A percentile compares a stretch with the other conserved stretches of the same genome.
Evolutionary conservation across 2,888 invertebrate species (phyloP).

Genomic region (Rhodophaea formosa): DNA sequence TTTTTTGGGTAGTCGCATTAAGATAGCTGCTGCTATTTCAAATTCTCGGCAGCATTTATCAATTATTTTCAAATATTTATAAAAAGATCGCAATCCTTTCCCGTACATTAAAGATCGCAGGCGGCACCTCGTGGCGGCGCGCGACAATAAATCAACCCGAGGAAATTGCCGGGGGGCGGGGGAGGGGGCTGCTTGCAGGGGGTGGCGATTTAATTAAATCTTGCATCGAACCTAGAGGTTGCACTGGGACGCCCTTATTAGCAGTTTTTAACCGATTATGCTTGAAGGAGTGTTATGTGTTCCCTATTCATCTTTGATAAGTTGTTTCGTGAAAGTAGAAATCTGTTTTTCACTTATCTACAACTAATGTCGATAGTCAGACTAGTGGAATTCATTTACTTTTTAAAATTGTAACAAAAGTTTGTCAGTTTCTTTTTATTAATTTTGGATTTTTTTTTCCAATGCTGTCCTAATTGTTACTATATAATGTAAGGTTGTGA

Average conservation of each 20-base stretch:
- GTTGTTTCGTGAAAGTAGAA: no score
- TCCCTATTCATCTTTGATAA: no score
- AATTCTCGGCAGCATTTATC: neutral
- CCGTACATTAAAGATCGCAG: constrained; percentile 42
- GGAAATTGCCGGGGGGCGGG: constrained; percentile 75
- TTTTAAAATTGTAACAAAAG: no score
- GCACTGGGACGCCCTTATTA: constrained; percentile 11
- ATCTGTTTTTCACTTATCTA: no score
- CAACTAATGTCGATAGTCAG: no score
- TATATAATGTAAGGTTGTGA: no score
- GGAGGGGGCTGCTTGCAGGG: constrained; percentile 36
- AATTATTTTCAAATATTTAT: constrained; percentile 19
- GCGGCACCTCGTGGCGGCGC: constrained; percentile 61
- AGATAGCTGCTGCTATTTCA: neutral
- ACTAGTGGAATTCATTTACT: no score
- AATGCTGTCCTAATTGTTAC: no score
- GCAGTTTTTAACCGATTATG: neutral
- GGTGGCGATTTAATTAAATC: constrained; percentile 82
- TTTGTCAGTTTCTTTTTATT: no score
- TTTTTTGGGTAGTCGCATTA: no score
- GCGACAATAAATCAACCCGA: constrained; percentile 80
- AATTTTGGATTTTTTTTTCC: no score
- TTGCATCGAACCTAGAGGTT: constrained; percentile 69
- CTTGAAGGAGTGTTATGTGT: neutral
- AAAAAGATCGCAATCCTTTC: constrained; percentile 71